These are phyloP conservation scores for Pardosa pseudoannulata DNA, from an alignment of 2,888 invertebrate genomes.

Conservation along the genomic window DNA sequence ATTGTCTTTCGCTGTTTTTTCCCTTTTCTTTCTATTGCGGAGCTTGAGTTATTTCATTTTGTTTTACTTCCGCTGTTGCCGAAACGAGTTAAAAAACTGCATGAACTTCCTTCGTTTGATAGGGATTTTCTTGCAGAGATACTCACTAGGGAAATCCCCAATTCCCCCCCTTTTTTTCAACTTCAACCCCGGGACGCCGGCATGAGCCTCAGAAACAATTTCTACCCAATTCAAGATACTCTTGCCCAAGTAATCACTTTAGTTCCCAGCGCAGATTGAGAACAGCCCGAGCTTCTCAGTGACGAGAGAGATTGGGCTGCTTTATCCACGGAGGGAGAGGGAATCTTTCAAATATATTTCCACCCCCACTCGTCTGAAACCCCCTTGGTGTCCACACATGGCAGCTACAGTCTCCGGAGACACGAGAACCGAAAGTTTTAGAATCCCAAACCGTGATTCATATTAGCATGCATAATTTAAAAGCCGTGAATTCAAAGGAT, in stretches of 20 bases:
- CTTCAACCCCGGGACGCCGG: conserved; percentile 6
- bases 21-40: conserved; percentile 14
- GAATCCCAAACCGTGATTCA: neutral
- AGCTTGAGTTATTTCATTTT: conserved; percentile 55
- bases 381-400: neutral
- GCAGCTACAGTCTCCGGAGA: neutral
- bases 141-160: conserved; percentile 30
- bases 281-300: conserved; percentile 12
- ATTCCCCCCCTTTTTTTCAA: conserved; percentile 11
- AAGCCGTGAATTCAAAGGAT: neutral
- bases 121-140: conserved; percentile 43
- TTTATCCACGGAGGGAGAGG: conserved; percentile 41
- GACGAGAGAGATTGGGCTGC: conserved; percentile 50
- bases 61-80: conserved; percentile 26
- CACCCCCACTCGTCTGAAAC: neutral
- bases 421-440: neutral
- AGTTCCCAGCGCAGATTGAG: conserved; percentile 55
- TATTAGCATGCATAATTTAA: conserved; percentile 6
- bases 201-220: conserved; percentile 59
- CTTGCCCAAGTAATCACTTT: conserved; percentile 68
- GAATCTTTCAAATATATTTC: neutral
- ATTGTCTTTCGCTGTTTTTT: conserved; percentile 40
- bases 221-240: conserved; percentile 67
- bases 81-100: conserved; percentile 57
- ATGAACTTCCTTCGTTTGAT: conserved; percentile 44